These are phyloP conservation scores for Limnodromus scolopaceus DNA, from an alignment of 2,797 vertebrate species.

Conservation along the genomic window DNA sequence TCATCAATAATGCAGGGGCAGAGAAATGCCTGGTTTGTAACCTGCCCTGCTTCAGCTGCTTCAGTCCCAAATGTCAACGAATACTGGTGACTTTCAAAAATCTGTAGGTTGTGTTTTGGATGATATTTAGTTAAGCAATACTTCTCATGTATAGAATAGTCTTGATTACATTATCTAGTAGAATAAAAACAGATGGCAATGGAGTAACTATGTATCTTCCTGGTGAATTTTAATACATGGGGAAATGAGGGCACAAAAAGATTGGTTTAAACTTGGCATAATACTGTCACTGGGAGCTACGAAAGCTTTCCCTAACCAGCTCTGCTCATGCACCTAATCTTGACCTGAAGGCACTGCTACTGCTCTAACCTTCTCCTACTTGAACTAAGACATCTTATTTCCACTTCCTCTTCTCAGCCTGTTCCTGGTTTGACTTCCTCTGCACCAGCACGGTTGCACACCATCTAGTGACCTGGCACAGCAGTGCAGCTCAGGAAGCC, in stretches of 20 bases:
- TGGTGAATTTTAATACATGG: not conserved
- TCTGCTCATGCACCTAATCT: not conserved
- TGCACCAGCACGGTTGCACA: not conserved
- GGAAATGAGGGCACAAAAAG: not conserved
- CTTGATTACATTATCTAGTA: conserved; percentile 51
- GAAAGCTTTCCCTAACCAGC: not conserved
- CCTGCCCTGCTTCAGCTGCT: not conserved
- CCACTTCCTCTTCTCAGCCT: not conserved
- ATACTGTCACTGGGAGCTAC: fast-evolving
- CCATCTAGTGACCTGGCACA: not conserved
- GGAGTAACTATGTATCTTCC: conserved; percentile 38
- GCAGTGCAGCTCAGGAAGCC: not conserved
- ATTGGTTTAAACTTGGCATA: not conserved
- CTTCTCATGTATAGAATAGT: not conserved
- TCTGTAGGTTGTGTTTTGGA: not conserved
- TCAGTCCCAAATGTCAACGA: conserved; percentile 6
- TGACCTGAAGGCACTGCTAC: conserved; percentile 16
- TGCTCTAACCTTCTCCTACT: not conserved
- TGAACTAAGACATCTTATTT: not conserved
- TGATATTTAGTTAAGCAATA: not conserved
- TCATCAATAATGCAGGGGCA: not conserved
- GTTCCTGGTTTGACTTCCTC: not conserved
- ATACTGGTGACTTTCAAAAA: conserved; percentile 19
- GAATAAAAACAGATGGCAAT: conserved; percentile 50
- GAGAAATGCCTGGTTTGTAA: not conserved